phyloP scores from a whole-genome alignment of 2,797 vertebrate species.

The Artibeus jamaicensis region DNA sequence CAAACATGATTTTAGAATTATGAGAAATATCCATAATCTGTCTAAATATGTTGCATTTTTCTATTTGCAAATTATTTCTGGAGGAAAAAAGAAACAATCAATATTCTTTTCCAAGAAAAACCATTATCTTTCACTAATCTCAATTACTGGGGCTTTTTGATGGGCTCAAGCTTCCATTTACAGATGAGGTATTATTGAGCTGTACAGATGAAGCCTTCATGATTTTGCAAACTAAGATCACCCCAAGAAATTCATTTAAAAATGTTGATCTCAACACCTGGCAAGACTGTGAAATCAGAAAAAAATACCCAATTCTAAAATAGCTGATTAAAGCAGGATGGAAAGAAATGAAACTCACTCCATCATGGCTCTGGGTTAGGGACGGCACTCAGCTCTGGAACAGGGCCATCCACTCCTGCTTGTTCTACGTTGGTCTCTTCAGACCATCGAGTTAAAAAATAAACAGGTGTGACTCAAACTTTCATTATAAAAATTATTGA shows the following conservation, averaged over 20 bases:
- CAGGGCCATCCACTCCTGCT: not conserved
- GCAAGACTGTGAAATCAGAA: not conserved
- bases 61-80: constrained; percentile 21
- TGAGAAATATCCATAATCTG: not conserved
- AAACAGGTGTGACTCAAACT: not conserved
- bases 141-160: too few relatives aligned
- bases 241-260: too few relatives aligned
- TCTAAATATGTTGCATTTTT: constrained; percentile 46
- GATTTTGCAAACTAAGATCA: not conserved
- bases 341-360: not conserved
- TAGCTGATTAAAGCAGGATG: not conserved
- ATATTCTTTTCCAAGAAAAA: not conserved
- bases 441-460: not conserved
- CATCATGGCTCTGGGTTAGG: not conserved
- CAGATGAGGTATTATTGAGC: too few relatives aligned
- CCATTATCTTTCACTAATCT: not conserved
- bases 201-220: not conserved
- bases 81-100: not conserved
- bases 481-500: not conserved
- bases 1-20: constrained; percentile 7
- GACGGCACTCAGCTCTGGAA: not conserved
- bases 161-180: too few relatives aligned
- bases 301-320: not conserved
- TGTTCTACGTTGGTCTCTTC: not conserved
- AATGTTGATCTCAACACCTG: not conserved